Evolutionary conservation across 2,113 vertebrate species (phyloP), one percentile per base, ranked within the genome.

Genomic region (Fukomys damarensis): DNA sequence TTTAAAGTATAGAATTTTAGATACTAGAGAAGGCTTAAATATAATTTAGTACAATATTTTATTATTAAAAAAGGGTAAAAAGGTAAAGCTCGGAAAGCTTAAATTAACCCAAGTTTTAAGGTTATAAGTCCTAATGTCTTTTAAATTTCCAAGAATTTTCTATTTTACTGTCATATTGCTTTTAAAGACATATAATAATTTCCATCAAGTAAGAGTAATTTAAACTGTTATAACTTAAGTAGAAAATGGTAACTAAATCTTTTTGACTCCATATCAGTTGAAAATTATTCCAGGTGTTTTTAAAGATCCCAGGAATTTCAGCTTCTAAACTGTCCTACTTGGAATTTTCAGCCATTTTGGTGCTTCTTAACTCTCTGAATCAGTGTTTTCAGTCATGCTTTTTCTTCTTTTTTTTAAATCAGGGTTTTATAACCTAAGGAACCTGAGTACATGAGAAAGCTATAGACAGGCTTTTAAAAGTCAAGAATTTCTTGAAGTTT

Each of bases 1-100:
- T 74, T 88, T 59, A 93, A 94, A 86, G 63, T 46, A 80, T 17
- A n/a, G 2, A 81, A 84, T 81, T 80, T 89, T 74, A 96, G 56
- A 89, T 82, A 8, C 32, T 49, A 63, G 5, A 32, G 30, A 41
- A 7, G 22, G 8, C 32, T 79, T 86, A 22, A 93, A 92, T 74
- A 91, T 86, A 86, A 89, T 52, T 56, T 32, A 82, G 1, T 7
- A 2, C 38, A 59, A 89, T 65, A 63, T 4, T 76, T 4, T 79
- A 11, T 86, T 85, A 56, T 59, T 59, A 1, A 87, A 93, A 90
- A 85, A 86, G 0, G 1, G n/a, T 56, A 46, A 77, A 82, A 59
- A 82, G 70, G 16, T 70, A 1, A 89, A 83, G 3, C 49, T 91
- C 2, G 32, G 12, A 86, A 7, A 91, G n/a, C 0, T 38, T 87